phyloP scores from a whole-genome alignment of 64 coral and sea anemone species.

The Porites lutea region DNA sequence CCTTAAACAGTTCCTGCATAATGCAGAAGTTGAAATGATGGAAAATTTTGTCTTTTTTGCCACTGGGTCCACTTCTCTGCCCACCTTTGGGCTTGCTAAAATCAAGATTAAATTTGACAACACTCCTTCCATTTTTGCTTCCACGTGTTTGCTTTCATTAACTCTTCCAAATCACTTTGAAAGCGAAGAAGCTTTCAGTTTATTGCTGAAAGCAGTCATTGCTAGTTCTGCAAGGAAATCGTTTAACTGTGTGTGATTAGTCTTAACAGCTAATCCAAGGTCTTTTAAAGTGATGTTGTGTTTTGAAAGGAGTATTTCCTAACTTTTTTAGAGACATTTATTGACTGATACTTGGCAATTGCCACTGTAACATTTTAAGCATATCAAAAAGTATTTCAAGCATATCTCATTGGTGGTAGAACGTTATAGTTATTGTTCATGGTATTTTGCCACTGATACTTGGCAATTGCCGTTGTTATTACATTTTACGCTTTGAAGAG shows the following conservation, averaged over 20 bases:
- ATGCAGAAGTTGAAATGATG: slow-evolving; percentile 37
- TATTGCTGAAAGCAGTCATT: slow-evolving; percentile 31
- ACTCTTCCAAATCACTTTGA: too few relatives aligned
- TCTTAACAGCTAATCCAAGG: background rate
- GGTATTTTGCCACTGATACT: too few relatives aligned
- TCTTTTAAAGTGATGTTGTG: background rate
- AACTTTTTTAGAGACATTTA: background rate
- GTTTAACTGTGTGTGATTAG: slow-evolving; percentile 40
- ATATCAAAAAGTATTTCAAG: background rate
- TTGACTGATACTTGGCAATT: background rate
- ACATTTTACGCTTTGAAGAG: too few relatives aligned
- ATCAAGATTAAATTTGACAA: slow-evolving; percentile 57
- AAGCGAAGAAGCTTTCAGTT: slow-evolving; percentile 33
- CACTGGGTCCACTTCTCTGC: slow-evolving; percentile 41
- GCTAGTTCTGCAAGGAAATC: slow-evolving; percentile 34
- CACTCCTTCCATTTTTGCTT: too few relatives aligned
- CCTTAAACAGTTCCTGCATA: slow-evolving; percentile 50
- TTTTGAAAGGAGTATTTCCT: background rate
- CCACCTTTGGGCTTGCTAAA: slow-evolving; percentile 62
- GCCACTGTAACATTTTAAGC: too few relatives aligned
- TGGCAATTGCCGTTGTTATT: too few relatives aligned
- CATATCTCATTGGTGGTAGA: background rate
- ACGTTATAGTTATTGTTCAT: background rate
- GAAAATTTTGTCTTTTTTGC: slow-evolving; percentile 68
- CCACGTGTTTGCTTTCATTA: too few relatives aligned